Conservation (phyloP, 53 echinoderm and acorn worm species). For the Zoroaster sp. region DNA sequence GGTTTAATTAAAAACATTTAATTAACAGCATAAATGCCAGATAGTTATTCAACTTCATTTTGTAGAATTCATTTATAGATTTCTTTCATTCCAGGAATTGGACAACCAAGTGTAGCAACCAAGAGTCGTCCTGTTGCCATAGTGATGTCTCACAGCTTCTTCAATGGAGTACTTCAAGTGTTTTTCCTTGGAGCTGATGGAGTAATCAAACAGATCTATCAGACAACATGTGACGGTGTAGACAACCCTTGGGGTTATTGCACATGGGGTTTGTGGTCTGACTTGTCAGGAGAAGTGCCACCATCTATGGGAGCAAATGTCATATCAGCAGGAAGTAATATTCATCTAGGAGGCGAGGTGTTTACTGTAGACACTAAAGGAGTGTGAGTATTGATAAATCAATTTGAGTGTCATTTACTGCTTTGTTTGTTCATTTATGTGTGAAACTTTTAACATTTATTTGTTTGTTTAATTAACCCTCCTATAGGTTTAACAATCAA, state of each 20-base stretch:
- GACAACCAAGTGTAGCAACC: not conserved
- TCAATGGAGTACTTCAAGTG: constrained; percentile 69
- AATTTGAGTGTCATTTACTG: no score
- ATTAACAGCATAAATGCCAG: not conserved
- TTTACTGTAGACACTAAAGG: constrained; percentile 65
- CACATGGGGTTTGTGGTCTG: constrained; percentile 77
- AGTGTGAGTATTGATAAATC: constrained; percentile 63
- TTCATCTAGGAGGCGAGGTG: constrained; percentile 69
- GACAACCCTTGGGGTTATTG: constrained; percentile 87
- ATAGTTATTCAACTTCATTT: not conserved
- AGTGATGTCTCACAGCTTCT: constrained; percentile 63
- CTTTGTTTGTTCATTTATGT: no score
- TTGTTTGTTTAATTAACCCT: no score
- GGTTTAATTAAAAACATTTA: not conserved
- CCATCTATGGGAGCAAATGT: constrained; percentile 42
- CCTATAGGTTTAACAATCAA: no score
- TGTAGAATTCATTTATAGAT: not conserved
- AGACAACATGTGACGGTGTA: constrained; percentile 77
- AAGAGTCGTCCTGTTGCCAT: constrained; percentile 56
- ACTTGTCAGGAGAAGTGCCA: constrained; percentile 40
- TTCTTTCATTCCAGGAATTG: not conserved
- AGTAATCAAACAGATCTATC: constrained; percentile 55
- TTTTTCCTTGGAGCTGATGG: constrained; percentile 63
- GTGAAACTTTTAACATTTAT: no score
- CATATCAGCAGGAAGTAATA: constrained; percentile 60